A percentile compares a stretch with the other conserved stretches of the same genome.
Evolutionary conservation across 2,113 vertebrate species (phyloP).

Genomic region (Toxotes jaculatrix): DNA sequence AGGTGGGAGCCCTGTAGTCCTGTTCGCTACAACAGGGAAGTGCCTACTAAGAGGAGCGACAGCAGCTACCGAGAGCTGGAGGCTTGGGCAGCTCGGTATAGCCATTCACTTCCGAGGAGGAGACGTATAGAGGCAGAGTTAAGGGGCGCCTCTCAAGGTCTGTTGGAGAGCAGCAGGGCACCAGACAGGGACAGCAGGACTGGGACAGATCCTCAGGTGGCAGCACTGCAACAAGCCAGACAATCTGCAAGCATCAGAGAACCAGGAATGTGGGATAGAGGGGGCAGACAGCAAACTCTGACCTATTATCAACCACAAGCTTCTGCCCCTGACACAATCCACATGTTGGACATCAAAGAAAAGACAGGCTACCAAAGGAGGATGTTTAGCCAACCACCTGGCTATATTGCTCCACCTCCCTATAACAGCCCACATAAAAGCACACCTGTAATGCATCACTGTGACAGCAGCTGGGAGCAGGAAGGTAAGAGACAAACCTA

Average conservation of each 20-base stretch:
- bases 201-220: slow-evolving; percentile 39
- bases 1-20: slow-evolving; percentile 69
- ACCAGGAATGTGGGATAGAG: slow-evolving; percentile 57
- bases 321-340: slow-evolving; percentile 28
- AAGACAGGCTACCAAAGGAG: slow-evolving; percentile 58
- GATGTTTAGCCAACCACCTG: slow-evolving; percentile 85
- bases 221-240: slow-evolving; percentile 48
- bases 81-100: slow-evolving; percentile 79
- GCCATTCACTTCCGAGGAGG: slow-evolving; percentile 79
- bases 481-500: slow-evolving; percentile 51
- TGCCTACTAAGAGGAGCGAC: slow-evolving; percentile 62
- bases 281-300: slow-evolving; percentile 34
- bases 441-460: slow-evolving; percentile 29
- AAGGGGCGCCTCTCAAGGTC: slow-evolving; percentile 52
- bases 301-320: slow-evolving; percentile 39
- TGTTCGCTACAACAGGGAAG: slow-evolving; percentile 63
- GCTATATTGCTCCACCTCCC: slow-evolving; percentile 89
- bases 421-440: slow-evolving; percentile 85
- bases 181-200: slow-evolving; percentile 52
- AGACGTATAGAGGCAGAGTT: slow-evolving; percentile 71
- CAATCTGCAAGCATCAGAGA: slow-evolving; percentile 49
- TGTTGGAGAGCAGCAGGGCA: slow-evolving; percentile 52
- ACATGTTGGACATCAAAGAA: slow-evolving; percentile 55
- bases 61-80: slow-evolving; percentile 79
- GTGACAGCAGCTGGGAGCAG: slow-evolving; percentile 49